A percentile compares a stretch with the other conserved stretches of the same genome.
Conservation (phyloP, 2,888 invertebrate genomes). For the Drosophila macrospina region DNA sequence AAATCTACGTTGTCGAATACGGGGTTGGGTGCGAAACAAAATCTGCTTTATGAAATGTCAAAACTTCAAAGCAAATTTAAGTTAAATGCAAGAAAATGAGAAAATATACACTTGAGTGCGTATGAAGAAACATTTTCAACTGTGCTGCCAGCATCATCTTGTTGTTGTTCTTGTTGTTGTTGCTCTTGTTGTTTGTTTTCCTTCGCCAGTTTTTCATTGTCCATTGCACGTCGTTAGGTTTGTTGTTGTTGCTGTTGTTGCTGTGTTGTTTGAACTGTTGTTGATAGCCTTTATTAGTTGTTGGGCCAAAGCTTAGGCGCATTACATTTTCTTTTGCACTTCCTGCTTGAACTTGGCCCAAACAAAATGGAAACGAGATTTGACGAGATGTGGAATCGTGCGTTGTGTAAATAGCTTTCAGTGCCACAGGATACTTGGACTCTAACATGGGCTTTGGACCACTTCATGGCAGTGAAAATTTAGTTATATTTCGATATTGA, state of each 20-base stretch:
- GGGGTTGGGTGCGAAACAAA: slow-evolving; percentile 57
- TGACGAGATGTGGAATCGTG: slow-evolving; percentile 30
- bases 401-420: slow-evolving; percentile 50
- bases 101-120: slow-evolving; percentile 83
- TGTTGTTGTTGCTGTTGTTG: slow-evolving; percentile 43
- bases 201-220: slow-evolving; percentile 63
- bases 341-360: slow-evolving; percentile 45
- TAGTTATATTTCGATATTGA: neutral
- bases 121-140: slow-evolving; percentile 70
- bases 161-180: slow-evolving; percentile 12
- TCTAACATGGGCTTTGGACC: neutral
- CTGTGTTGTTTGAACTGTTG: slow-evolving; percentile 78
- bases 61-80: slow-evolving; percentile 83
- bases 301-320: slow-evolving; percentile 75
- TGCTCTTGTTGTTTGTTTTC: slow-evolving; percentile 52
- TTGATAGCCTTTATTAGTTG: slow-evolving; percentile 82
- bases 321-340: slow-evolving; percentile 64
- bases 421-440: neutral
- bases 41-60: slow-evolving; percentile 82
- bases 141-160: slow-evolving; percentile 43
- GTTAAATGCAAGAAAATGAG: slow-evolving; percentile 81
- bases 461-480: neutral
- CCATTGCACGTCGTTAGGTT: slow-evolving; percentile 54
- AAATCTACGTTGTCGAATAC: slow-evolving; percentile 12
- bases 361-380: slow-evolving; percentile 28